Base-by-base conservation (phyloP, 2,113 vertebrate species). In the Pithys albifrons region DNA sequence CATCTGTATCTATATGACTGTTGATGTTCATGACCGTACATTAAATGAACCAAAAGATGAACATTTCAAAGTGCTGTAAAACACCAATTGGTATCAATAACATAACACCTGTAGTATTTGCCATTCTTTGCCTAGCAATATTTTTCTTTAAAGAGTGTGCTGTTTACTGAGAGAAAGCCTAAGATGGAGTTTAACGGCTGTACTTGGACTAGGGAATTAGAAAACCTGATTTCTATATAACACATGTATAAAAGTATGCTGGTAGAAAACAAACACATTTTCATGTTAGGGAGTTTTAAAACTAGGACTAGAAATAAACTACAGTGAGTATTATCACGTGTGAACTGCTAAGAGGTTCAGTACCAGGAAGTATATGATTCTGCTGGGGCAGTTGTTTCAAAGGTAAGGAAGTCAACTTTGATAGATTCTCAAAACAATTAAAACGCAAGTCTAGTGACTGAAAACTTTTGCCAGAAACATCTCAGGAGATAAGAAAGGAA, bases 1-100 rank as follows among this genome's bases (percentile, higher is more conserved):
- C 27, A 18, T 25, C n/a, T 0, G 0, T 45, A 77, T 19, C 33
- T 81, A 0, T 45, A 43, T 43, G 45, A 17, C 29, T 90, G 17
- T 24, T 59, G 45, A 6, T 69, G 31, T 24, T 78, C 48, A 29
- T 80, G 69, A 37, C 45, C 35, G 6, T 22, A 28, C 7, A 15
- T 80, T 64, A 59, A 59, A 70, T 74, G 72, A 93, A 75, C 19
- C 29, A 72, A 37, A 93, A 87, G 5, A 54, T 29, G n/a, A 88
- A 14, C 59, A 33, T 81, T 94, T 84, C 24, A 12, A 59, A 80
- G 75, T 76, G 41, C 28, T 80, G 17, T 74, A 61, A 90, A 86
- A 43, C 9, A n/a, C 27, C 54, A 61, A 49, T 51, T 3, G 5
- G 2, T 23, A 51, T 57, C 22, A 31, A 5, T 52, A 85, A 46